Percentiles rank a stretch among this genome's conserved stretches.
phyloP scores from a whole-genome alignment of 2,888 invertebrate species.

The Ophioninae sp. region DNA sequence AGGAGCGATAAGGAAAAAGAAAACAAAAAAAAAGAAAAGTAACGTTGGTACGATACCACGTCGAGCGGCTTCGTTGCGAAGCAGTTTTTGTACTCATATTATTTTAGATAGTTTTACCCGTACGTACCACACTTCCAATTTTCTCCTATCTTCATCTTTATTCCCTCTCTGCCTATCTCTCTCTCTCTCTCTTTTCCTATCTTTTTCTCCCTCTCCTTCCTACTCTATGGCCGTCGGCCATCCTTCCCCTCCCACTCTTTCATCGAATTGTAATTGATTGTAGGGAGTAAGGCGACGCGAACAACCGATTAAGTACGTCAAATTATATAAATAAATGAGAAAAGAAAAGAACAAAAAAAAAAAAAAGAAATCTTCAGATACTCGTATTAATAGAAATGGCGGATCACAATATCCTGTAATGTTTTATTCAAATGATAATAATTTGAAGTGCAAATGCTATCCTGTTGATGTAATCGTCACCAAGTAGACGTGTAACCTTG shows the following conservation, averaged over 20 bases:
- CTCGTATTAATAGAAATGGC: constrained; percentile 70
- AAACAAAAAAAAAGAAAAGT: constrained; percentile 11
- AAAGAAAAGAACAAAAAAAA: constrained; percentile 27
- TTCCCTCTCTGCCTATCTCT: constrained; percentile 41
- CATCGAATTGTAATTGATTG: constrained; percentile 56
- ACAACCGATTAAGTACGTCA: constrained; percentile 71
- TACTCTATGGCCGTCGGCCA: background rate
- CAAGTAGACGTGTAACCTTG: constrained; percentile 71
- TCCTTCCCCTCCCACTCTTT: constrained; percentile 35
- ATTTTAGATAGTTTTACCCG: constrained; percentile 79
- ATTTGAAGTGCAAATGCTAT: constrained; percentile 73
- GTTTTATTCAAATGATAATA: constrained; percentile 70
- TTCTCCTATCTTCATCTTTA: constrained; percentile 54
- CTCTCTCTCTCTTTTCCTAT: constrained; percentile 46
- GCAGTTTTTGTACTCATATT: constrained; percentile 79
- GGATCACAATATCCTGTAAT: constrained; percentile 69
- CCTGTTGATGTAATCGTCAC: constrained; percentile 73
- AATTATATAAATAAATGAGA: constrained; percentile 67
- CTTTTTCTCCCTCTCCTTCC: constrained; percentile 16
- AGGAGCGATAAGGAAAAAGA: background rate
- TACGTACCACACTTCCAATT: constrained; percentile 77
- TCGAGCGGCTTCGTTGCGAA: constrained; percentile 62
- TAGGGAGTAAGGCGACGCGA: constrained; percentile 30
- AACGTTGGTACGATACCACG: constrained; percentile 5
- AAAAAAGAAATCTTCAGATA: constrained; percentile 72